A percentile compares a stretch with the other conserved stretches of the same genome.
Conservation (phyloP, 1,140 invertebrate genomes). For the Caenorhabditis inopinata region DNA sequence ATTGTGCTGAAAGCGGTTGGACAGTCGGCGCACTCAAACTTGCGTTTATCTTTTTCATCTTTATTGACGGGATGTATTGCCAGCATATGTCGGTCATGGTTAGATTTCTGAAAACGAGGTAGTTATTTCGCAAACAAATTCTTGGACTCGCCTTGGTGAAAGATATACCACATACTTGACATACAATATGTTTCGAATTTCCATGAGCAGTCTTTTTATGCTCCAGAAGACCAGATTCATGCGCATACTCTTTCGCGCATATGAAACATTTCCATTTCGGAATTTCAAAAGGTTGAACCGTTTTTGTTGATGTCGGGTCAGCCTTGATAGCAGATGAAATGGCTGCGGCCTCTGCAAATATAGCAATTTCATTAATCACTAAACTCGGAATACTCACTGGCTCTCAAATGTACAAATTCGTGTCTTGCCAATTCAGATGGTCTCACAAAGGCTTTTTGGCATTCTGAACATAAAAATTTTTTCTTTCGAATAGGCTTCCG, state of each 20-base stretch:
- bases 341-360: neutral
- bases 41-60: neutral
- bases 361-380: neutral
- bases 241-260: slow-evolving; percentile 17
- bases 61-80: neutral
- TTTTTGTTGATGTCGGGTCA: too few species aligned
- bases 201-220: neutral
- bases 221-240: neutral
- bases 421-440: slow-evolving; percentile 40
- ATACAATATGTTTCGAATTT: neutral
- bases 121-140: too few species aligned
- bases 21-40: neutral
- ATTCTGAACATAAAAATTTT: neutral
- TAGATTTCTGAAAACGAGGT: neutral
- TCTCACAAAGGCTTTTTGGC: slow-evolving; percentile 23
- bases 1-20: neutral
- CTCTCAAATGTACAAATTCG: neutral
- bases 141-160: slow-evolving; percentile 15
- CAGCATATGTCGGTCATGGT: slow-evolving; percentile 9
- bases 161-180: neutral
- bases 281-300: neutral
- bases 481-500: neutral
- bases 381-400: neutral
- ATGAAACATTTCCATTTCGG: slow-evolving; percentile 9
- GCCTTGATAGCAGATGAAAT: too few species aligned